Evolutionary conservation across 2,888 invertebrate genomes (phyloP), one percentile per base, ranked within the genome.

Genomic region (Stegana nigrithorax): DNA sequence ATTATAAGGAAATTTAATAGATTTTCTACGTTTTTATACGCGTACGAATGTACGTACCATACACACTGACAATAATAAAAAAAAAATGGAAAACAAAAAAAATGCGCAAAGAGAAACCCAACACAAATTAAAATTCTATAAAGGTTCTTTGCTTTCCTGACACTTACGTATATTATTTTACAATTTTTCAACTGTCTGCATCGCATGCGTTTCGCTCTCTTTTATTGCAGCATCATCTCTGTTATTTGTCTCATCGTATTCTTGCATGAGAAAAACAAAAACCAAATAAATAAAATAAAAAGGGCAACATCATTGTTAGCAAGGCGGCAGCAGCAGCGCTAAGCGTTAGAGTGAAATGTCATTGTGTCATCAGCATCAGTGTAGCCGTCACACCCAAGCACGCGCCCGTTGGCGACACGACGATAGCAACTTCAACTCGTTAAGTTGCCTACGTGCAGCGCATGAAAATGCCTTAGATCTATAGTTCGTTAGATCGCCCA

Each of bases 1-100:
- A 76, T 76, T 72, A 76, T 63, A 67, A 73, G 70, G 75, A 73
- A 76, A 76, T 75, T 67, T 76, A 75, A 75, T 75, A 75, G 78
- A 75, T 75, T 70, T 75, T 75, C 75, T 77, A 73, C 73, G 10
- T 36, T 36, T 3, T 36, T 5, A 3, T 36, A 23, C 12, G n/a
- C n/a, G n/a, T n/a, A n/a, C n/a, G n/a, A n/a, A n/a, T 21, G 4
- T 12, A 25, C 10, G 50, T 12, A 50, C 21, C 10, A 23, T 72
- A 32, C 73, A 44, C 59, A 58, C 66, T 59, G 50, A 60, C 63
- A 64, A n/a, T n/a, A n/a, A n/a, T n/a, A n/a, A n/a, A n/a, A n/a
- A n/a, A n/a, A n/a, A n/a, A n/a, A n/a, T n/a, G n/a, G n/a, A n/a
- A n/a, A n/a, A n/a, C n/a, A n/a, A n/a, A n/a, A n/a, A n/a, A n/a